phyloP scores from a whole-genome alignment of 2,113 vertebrate species.

The Epinephelus fuscoguttatus region DNA sequence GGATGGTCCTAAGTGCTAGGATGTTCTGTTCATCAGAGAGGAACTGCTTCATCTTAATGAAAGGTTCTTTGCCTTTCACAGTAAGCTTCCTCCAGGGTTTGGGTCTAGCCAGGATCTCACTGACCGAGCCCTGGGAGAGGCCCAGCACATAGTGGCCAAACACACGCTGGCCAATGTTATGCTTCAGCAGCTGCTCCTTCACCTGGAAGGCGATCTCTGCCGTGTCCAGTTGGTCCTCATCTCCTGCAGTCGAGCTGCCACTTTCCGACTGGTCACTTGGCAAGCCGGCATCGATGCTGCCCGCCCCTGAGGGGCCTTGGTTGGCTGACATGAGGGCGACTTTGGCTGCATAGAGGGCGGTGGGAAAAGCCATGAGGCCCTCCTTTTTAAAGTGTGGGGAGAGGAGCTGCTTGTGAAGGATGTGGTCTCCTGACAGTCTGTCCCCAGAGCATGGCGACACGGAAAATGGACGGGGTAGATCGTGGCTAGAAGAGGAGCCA shows the following conservation, averaged over 20 bases:
- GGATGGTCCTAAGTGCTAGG: constrained; percentile 96
- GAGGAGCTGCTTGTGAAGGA: constrained; percentile 88
- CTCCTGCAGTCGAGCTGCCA: constrained; percentile 77
- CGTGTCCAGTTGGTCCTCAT: constrained; percentile 96
- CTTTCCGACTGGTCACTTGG: constrained; percentile 88
- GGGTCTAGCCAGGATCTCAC: constrained; percentile 97
- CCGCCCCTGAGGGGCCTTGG: constrained; percentile 62
- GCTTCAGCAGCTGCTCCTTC: constrained; percentile 98
- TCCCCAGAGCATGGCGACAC: constrained; percentile 88
- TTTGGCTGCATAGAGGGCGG: constrained; percentile 89
- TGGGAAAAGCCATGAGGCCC: constrained; percentile 86
- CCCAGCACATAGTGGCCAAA: constrained; percentile 98
- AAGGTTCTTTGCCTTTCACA: constrained; percentile 98
- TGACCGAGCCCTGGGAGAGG: constrained; percentile 97
- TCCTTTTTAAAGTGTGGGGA: constrained; percentile 91
- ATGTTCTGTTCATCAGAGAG: constrained; percentile 98
- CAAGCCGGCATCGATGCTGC: constrained; percentile 79
- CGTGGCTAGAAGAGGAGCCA: constrained; percentile 72
- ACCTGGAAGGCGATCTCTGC: constrained; percentile 98
- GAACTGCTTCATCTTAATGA: constrained; percentile 99
- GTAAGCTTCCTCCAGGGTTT: constrained; percentile 99
- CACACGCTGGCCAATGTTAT: constrained; percentile 98
- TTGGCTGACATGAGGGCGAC: constrained; percentile 81
- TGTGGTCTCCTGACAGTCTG: constrained; percentile 84
- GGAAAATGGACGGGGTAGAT: constrained; percentile 87